A percentile compares a stretch with the other conserved stretches of the same genome.
Conservation (phyloP, 2,113 vertebrate species). For the Antechinus stuartii region DNA sequence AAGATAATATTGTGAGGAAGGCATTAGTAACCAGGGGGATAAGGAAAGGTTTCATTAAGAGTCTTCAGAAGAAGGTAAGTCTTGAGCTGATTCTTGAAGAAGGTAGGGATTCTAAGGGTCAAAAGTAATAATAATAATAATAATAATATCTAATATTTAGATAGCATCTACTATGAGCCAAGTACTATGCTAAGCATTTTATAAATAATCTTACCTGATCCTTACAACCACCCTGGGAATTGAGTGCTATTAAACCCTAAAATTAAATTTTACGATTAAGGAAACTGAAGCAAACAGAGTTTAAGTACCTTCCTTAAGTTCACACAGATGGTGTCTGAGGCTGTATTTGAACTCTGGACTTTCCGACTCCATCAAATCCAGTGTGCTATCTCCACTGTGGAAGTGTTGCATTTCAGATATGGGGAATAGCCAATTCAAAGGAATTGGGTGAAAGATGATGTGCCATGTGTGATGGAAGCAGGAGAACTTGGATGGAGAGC, state of each 20-base stretch:
- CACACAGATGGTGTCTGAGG: background rate
- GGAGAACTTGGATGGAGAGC: background rate
- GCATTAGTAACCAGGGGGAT: background rate
- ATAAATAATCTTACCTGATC: background rate
- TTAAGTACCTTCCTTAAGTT: background rate
- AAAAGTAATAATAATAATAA: background rate
- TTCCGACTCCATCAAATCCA: background rate
- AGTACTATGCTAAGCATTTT: no score
- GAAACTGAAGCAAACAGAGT: background rate
- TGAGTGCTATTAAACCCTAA: no score
- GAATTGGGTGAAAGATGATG: background rate
- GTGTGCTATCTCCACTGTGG: background rate
- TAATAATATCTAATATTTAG: background rate
- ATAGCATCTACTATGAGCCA: no score
- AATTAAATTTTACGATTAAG: no score
- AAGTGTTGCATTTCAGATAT: background rate
- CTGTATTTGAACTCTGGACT: background rate
- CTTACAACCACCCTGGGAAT: background rate
- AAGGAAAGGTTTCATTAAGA: background rate
- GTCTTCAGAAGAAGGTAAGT: background rate
- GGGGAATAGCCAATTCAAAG: background rate
- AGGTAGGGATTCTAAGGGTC: background rate
- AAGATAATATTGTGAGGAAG: background rate
- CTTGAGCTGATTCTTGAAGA: background rate
- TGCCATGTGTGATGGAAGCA: background rate